Base-by-base conservation (phyloP, 2,888 invertebrate species). In the Timema podura region DNA sequence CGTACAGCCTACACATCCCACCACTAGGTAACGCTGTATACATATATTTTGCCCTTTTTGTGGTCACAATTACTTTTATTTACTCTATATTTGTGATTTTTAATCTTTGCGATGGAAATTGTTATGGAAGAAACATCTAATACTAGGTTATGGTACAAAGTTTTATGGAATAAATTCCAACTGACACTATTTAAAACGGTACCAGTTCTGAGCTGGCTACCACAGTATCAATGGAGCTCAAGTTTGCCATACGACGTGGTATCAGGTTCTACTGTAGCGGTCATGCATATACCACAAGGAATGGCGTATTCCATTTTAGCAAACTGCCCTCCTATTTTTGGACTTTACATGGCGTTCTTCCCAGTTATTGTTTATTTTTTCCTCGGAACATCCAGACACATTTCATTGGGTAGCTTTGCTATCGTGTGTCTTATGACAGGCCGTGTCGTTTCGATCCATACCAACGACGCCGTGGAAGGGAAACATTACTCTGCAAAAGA, bases 231-330 rank as follows among this genome's bases (percentile, higher is more conserved):
- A 65, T 82, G 85, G 81, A 86, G 84, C 76, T 78, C 81, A 66
- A 83, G 89, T 79, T 82, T 94, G 15, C 75, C 89, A 0, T 86
- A 88, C 9, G 96, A 96, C 82, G 76, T 93, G 86, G 86, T 94
- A 8, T 89, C 94, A 0, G 96, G 96, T 0, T 85, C 92, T 44
- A 96, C 96, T 0, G 92, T 95, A 0, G 94, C 92, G 13, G 87
- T 95, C 48, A 91, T 95, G 91, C 92, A 95, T 77, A 92, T 95
- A 80, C 94, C 95, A 0, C 95, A 95, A 86, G 94, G 93, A 70
- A 90, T 92, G 90, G 92, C 91, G 0, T 92, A 92, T 80, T 91
- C 90, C 0, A 81, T 91, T 64, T 80, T 92, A 54, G 91, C 89
- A 0, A 88, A 89, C 76, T 88, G 91, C 0, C 89, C 89, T 0